phyloP scores from a whole-genome alignment of 2,888 invertebrate genomes.

The Polyommatus icarus region DNA sequence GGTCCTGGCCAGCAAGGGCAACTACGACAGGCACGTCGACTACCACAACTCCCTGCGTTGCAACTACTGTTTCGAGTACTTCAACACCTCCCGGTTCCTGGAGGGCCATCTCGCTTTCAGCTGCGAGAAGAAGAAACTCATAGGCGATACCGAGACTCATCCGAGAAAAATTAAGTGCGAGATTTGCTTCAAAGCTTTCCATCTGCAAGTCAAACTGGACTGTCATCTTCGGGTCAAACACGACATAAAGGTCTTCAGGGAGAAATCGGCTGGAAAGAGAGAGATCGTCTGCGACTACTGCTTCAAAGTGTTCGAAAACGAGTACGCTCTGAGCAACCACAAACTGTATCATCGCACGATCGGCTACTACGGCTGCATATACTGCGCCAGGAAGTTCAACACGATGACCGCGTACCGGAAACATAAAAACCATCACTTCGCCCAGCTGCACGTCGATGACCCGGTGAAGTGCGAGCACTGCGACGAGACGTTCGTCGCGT shows the following conservation, averaged over 20 bases:
- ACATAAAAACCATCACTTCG: conserved; percentile 75
- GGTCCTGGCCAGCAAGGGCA: conserved; percentile 70
- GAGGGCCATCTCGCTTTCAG: conserved; percentile 72
- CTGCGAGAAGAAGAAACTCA: conserved; percentile 68
- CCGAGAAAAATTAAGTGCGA: conserved; percentile 70
- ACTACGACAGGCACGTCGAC: conserved; percentile 73
- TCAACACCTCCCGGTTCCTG: conserved; percentile 65
- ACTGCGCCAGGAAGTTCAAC: conserved; percentile 76
- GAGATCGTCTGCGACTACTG: conserved; percentile 73
- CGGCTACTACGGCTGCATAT: conserved; percentile 71
- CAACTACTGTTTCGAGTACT: conserved; percentile 75
- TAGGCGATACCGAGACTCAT: conserved; percentile 69
- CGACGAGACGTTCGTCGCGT: conserved; percentile 78
- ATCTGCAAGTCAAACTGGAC: conserved; percentile 72
- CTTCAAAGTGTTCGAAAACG: conserved; percentile 71
- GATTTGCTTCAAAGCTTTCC: conserved; percentile 74
- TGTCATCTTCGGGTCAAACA: conserved; percentile 72
- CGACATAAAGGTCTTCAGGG: conserved; percentile 53
- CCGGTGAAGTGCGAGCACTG: conserved; percentile 75
- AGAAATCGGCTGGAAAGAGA: conserved; percentile 54
- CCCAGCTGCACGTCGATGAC: conserved; percentile 66
- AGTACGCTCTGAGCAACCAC: conserved; percentile 63
- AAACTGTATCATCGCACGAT: conserved; percentile 71
- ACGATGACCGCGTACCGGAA: conserved; percentile 71
- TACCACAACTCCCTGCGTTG: conserved; percentile 74